phyloP scores from a whole-genome alignment of 2,797 vertebrate genomes.

The Sebastes wilsoni region DNA sequence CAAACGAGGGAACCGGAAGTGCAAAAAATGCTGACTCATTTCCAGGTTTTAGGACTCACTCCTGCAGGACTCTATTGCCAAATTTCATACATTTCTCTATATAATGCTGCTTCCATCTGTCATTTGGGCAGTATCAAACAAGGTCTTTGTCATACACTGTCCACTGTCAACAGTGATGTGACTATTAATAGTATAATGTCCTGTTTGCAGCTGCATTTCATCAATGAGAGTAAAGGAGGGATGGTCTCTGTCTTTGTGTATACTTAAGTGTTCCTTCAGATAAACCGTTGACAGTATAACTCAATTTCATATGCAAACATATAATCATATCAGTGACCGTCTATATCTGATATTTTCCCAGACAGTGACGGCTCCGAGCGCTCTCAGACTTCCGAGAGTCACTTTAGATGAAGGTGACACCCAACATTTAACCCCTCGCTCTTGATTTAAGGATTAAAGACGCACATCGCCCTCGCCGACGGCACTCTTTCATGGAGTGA shows the following conservation, averaged over 20 bases:
- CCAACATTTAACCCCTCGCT: conserved; percentile 62
- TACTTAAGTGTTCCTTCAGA: neutral
- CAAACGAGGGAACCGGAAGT: too few species aligned
- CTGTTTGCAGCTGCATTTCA: neutral
- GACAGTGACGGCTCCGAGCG: neutral
- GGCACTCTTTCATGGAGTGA: conserved; percentile 65
- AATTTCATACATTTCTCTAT: too few species aligned
- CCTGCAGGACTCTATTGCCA: too few species aligned
- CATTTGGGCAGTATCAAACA: neutral
- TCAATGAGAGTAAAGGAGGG: neutral
- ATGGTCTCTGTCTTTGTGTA: neutral
- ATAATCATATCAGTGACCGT: neutral
- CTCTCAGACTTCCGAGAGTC: neutral
- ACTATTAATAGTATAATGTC: neutral
- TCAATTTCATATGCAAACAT: neutral
- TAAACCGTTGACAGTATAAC: neutral
- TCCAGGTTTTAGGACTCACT: too few species aligned
- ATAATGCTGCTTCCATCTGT: neutral
- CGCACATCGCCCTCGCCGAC: conserved; percentile 6
- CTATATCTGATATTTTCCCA: neutral
- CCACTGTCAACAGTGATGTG: too few species aligned
- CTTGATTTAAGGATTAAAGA: conserved; percentile 59
- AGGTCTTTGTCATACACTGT: too few species aligned
- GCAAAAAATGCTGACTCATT: too few species aligned
- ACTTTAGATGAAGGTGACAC: conserved; percentile 63